A percentile compares a stretch with the other conserved stretches of the same genome.
Evolutionary conservation across 2,888 invertebrate genomes (phyloP).

Genomic region (Leuctra nigra): DNA sequence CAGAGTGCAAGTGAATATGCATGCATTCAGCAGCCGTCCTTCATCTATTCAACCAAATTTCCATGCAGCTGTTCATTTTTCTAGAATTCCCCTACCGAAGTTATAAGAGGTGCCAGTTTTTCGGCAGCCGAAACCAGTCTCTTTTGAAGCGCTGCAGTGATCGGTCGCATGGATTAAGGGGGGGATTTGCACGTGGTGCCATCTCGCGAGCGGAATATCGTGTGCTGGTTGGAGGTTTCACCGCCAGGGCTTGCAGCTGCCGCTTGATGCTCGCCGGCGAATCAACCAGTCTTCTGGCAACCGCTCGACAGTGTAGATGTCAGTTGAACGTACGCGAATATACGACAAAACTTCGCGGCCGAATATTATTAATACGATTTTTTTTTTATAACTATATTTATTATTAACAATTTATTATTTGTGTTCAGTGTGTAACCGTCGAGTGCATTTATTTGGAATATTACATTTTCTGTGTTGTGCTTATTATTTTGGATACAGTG

Average conservation of each 20-base stretch:
- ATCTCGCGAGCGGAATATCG: conserved; percentile 15
- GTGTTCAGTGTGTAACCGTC: conserved; percentile 9
- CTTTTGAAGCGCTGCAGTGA: not conserved
- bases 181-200: not conserved
- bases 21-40: conserved; percentile 25
- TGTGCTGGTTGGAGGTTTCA: not conserved
- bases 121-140: conserved; percentile 6
- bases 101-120: conserved; percentile 12
- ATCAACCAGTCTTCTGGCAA: conserved; percentile 22
- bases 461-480: conserved; percentile 1
- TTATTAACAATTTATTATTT: conserved; percentile 9
- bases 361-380: conserved; percentile 1
- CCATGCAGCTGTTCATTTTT: conserved; percentile 9
- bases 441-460: conserved; percentile 10
- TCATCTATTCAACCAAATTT: conserved; percentile 12
- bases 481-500: conserved; percentile 9
- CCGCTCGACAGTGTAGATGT: conserved; percentile 18
- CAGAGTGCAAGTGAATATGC: conserved; percentile 25
- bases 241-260: conserved; percentile 18
- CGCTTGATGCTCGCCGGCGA: conserved; percentile 10
- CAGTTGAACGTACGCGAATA: conserved; percentile 4
- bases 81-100: conserved; percentile 13
- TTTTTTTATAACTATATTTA: conserved; percentile 11
- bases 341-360: not conserved
- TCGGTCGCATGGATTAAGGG: not conserved